Evolutionary conservation across 2,797 vertebrate species (phyloP).

Genomic region (Cacajao melanocephalus): DNA sequence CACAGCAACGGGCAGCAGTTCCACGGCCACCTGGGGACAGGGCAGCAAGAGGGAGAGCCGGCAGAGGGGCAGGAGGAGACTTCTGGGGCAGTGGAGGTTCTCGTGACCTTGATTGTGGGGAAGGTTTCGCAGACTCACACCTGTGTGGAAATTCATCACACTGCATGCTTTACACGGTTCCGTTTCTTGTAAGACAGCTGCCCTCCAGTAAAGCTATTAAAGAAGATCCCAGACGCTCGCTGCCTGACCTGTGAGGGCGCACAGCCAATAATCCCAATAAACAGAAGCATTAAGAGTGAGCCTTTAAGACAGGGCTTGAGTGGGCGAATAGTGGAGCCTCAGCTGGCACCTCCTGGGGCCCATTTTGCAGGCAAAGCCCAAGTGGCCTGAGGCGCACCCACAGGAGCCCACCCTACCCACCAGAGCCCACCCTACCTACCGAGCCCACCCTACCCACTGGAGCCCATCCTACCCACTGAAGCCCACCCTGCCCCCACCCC

Average conservation of each 20-base stretch:
- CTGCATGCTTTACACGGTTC: rapidly evolving
- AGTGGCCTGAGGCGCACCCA: background rate
- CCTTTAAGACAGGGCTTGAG: rapidly evolving
- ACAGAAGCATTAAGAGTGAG: rapidly evolving
- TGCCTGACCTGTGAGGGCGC: rapidly evolving
- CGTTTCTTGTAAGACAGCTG: rapidly evolving
- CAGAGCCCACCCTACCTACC: rapidly evolving
- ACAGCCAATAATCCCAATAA: rapidly evolving
- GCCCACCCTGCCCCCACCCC: no score
- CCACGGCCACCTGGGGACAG: rapidly evolving
- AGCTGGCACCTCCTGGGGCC: rapidly evolving
- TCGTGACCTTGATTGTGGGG: rapidly evolving
- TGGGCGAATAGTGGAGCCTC: rapidly evolving
- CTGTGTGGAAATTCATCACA: background rate
- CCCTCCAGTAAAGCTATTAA: no score
- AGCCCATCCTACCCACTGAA: rapidly evolving
- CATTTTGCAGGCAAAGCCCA: background rate
- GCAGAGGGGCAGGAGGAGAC: rapidly evolving
- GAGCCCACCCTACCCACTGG: background rate
- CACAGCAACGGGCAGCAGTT: rapidly evolving
- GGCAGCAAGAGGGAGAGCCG: rapidly evolving
- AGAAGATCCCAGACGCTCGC: rapidly evolving
- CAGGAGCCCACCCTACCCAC: no score
- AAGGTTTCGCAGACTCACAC: no score
- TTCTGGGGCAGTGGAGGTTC: rapidly evolving